phyloP scores from a whole-genome alignment of 64 coral and sea anemone genomes.

The Montipora capricornis region DNA sequence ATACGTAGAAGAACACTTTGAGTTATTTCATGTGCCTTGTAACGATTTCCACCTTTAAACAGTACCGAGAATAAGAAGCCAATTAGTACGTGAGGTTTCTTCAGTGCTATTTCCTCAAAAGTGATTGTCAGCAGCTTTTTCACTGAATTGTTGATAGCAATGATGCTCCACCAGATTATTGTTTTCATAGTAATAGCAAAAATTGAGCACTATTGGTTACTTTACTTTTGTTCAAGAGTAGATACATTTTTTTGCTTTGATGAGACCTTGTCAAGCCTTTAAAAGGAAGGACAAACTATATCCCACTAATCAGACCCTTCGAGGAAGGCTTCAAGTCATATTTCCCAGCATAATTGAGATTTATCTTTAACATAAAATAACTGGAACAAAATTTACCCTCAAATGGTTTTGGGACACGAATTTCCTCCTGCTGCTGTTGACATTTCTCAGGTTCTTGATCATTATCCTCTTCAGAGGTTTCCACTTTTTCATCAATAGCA shows the following conservation, averaged over 20 bases:
- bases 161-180: background rate
- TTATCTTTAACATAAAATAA: background rate
- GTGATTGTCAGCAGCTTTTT: background rate
- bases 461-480: background rate
- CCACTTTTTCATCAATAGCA: conserved; percentile 24
- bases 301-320: background rate
- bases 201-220: too few species aligned
- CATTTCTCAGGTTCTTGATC: background rate
- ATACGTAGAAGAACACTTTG: too few species aligned
- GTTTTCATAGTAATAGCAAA: too few species aligned
- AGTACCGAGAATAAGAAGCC: too few species aligned
- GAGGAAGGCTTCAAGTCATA: too few species aligned
- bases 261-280: background rate
- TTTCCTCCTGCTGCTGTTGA: background rate
- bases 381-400: background rate
- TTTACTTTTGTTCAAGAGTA: too few species aligned
- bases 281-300: background rate
- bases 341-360: too few species aligned
- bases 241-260: background rate
- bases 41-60: too few species aligned
- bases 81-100: too few species aligned
- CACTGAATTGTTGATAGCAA: background rate
- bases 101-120: background rate
- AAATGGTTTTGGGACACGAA: background rate
- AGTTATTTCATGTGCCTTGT: too few species aligned